Base-by-base conservation (phyloP, 2,113 vertebrate genomes). In the Dicrurus megarhynchus region DNA sequence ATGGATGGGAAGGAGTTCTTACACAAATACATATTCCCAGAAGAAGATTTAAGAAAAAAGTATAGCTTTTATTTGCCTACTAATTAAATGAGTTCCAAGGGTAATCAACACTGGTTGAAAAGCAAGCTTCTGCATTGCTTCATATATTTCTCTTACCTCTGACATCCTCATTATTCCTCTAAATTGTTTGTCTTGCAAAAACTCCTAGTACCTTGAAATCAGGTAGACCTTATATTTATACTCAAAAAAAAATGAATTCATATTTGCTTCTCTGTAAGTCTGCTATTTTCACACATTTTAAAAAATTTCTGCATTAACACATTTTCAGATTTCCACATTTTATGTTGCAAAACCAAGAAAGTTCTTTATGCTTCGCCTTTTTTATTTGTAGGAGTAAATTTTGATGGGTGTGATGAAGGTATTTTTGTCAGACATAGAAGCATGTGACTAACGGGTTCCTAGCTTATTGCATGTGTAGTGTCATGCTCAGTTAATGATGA, bases 401-500 rank as follows among this genome's bases (percentile, higher is more conserved):
- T 35, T 74, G 18, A 37, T 21, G 35, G 18, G 11, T 73, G 18
- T 13, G 49, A 90, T 44, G 28, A 59, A 75, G 6, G 3, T 23
- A 18, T 42, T 37, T 91, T 77, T 70, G 28, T 64, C 37, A 81
- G 39, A 69, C 11, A 13, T 3, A 27, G 20, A 87, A 69, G 30
- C 3, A 13, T 78, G 41, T 46, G 42, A 71, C 46, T 60, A 71
- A 82, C 0, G 8, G 7, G 1, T 64, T 92, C 21, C 11, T 47
- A n/a, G 4, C 1, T 61, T 73, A 57, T 28, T 1, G 0, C 8
- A 33, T 9, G 14, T 30, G 7, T 44, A 14, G 7, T 37, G 30
- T 68, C 7, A 14, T 8, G 6, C 22, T 77, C 28, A 60, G 32
- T 52, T 84, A 77, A 89, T 86, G 64, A 49, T 1, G 0, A 75